Conservation (phyloP, 2,797 vertebrate species). For the Stomatorhinus walkeri region DNA sequence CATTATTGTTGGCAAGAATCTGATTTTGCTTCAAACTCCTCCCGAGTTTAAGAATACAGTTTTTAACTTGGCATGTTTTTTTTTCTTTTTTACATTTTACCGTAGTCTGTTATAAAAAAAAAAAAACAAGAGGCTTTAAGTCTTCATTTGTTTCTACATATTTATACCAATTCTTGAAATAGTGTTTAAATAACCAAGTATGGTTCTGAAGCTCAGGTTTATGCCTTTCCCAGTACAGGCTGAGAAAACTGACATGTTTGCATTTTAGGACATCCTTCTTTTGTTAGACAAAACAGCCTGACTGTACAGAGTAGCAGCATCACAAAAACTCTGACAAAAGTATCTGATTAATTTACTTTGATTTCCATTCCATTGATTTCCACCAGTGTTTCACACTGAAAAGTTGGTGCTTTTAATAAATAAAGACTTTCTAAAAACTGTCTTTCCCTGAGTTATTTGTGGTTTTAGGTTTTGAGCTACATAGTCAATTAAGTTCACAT, state of each 20-base stretch:
- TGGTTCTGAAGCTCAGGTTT: neutral
- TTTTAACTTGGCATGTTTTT: neutral
- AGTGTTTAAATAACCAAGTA: neutral
- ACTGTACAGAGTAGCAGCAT: neutral
- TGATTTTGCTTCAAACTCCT: neutral
- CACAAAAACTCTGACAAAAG: neutral
- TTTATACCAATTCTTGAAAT: neutral
- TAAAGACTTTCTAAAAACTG: conserved; percentile 34
- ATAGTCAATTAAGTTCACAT: conserved; percentile 99
- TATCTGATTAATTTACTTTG: neutral
- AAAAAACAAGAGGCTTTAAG: neutral
- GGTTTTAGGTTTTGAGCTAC: conserved; percentile 55
- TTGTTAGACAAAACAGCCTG: neutral
- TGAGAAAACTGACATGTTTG: neutral
- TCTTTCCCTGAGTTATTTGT: conserved; percentile 54
- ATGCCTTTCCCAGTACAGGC: neutral
- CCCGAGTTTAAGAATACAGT: neutral
- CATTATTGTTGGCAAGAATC: neutral
- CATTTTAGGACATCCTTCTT: neutral
- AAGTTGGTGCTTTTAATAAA: neutral
- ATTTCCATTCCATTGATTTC: neutral
- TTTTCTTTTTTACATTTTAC: neutral
- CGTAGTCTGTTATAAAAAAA: neutral
- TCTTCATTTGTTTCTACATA: neutral
- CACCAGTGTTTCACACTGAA: neutral